phyloP scores from a whole-genome alignment of 2,888 invertebrate genomes.

The Amphipoea lucens region DNA sequence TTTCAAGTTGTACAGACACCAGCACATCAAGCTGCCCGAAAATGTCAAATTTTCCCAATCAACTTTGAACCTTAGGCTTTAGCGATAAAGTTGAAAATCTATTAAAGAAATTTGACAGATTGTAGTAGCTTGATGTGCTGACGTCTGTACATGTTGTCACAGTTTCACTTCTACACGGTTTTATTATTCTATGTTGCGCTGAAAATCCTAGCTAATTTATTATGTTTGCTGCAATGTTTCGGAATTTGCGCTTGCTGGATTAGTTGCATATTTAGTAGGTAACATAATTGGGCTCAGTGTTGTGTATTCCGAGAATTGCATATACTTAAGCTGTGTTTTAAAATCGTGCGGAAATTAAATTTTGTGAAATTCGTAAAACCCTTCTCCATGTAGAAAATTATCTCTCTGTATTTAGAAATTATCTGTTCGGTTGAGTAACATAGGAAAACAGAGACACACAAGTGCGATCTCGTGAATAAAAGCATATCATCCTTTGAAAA shows the following conservation, averaged over 20 bases:
- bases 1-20: too few relatives aligned
- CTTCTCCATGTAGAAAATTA: background rate
- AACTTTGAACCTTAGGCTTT: too few relatives aligned
- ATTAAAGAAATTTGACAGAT: too few relatives aligned
- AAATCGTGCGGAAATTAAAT: background rate
- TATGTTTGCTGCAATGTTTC: conserved; percentile 37
- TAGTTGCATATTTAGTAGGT: conserved; percentile 25
- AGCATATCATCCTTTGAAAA: background rate
- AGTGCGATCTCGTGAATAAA: background rate
- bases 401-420: too few relatives aligned
- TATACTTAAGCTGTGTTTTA: background rate
- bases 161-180: background rate
- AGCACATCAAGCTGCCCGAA: too few relatives aligned
- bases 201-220: conserved; percentile 55
- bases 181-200: conserved; percentile 15
- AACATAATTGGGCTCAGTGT: conserved; percentile 18
- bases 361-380: background rate
- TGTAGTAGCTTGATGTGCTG: too few relatives aligned
- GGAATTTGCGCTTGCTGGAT: conserved; percentile 17
- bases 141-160: too few relatives aligned
- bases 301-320: background rate
- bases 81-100: too few relatives aligned
- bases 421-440: background rate
- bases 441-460: background rate
- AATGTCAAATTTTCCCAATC: too few relatives aligned